Conservation (phyloP, 2,113 vertebrate genomes). For the Colaptes auratus region DNA sequence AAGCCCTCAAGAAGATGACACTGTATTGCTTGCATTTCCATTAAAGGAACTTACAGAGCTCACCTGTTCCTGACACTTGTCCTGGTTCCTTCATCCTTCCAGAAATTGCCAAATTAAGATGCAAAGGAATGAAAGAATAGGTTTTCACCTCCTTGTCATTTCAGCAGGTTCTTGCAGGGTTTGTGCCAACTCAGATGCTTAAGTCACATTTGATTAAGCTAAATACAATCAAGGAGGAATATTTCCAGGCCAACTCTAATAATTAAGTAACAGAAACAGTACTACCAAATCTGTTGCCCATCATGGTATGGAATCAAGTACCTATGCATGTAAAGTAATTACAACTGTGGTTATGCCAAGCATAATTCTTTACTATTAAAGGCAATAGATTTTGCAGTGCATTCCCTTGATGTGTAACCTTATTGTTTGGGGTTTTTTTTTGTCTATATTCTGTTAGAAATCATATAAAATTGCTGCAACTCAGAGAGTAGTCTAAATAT, state of each 20-base stretch:
- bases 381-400: neutral
- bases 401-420: neutral
- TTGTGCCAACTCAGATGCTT: conserved; percentile 33
- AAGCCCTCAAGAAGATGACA: fast-evolving
- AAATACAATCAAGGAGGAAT: conserved; percentile 38
- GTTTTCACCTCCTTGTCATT: conserved; percentile 34
- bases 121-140: conserved; percentile 2
- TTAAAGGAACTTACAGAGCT: neutral
- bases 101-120: conserved; percentile 27
- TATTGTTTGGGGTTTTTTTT: neutral
- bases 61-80: neutral
- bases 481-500: neutral
- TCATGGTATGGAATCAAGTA: conserved; percentile 3
- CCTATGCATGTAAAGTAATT: neutral
- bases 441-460: neutral
- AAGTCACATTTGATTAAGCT: conserved; percentile 55
- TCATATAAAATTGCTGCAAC: neutral
- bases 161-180: conserved; percentile 20
- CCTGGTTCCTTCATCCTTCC: neutral
- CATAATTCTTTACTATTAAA: neutral
- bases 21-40: neutral
- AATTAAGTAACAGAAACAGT: conserved; percentile 16
- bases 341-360: neutral
- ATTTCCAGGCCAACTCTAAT: conserved; percentile 29
- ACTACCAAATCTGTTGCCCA: conserved; percentile 57